Evolutionary conservation across 2,113 vertebrate species (phyloP).

Genomic region (Thamnaconus septentrionalis): DNA sequence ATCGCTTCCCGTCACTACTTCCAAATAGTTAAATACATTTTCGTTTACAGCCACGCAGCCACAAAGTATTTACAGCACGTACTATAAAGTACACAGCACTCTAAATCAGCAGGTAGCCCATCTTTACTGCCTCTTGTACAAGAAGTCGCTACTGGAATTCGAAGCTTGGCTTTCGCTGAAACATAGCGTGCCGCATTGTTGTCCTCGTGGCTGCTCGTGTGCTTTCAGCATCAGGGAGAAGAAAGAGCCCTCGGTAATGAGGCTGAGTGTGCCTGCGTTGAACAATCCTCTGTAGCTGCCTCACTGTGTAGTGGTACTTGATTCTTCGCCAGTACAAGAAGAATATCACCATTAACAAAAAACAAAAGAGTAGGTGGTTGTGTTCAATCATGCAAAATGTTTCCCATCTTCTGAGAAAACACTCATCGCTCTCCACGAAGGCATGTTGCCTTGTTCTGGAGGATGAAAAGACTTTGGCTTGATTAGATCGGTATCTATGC

Average conservation of each 20-base stretch:
- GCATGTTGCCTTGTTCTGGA: slow-evolving; percentile 2
- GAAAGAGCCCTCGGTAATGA: slow-evolving; percentile 11
- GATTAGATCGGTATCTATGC: slow-evolving; percentile 11
- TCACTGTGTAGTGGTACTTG: too few species aligned
- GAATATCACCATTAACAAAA: slow-evolving; percentile 14
- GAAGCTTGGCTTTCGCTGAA: too few species aligned
- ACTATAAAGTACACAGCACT: neutral
- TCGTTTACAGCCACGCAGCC: slow-evolving; percentile 14
- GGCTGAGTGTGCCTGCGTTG: slow-evolving; percentile 8
- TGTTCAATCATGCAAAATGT: neutral
- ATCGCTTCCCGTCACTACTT: too few species aligned
- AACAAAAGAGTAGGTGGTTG: slow-evolving; percentile 8
- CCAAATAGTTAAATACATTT: too few species aligned
- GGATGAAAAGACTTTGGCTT: slow-evolving; percentile 3
- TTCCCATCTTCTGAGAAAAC: slow-evolving; percentile 8
- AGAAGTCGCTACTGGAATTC: too few species aligned
- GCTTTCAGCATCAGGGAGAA: too few species aligned
- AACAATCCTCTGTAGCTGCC: neutral
- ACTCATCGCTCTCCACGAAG: neutral
- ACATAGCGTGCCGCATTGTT: too few species aligned
- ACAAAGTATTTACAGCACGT: slow-evolving; percentile 23
- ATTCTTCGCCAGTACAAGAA: slow-evolving; percentile 10
- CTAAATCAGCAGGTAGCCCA: too few species aligned
- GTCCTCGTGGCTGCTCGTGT: too few species aligned
- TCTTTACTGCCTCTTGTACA: too few species aligned